Conservation (phyloP, 2,797 vertebrate genomes). For the Sebastes dallii region DNA sequence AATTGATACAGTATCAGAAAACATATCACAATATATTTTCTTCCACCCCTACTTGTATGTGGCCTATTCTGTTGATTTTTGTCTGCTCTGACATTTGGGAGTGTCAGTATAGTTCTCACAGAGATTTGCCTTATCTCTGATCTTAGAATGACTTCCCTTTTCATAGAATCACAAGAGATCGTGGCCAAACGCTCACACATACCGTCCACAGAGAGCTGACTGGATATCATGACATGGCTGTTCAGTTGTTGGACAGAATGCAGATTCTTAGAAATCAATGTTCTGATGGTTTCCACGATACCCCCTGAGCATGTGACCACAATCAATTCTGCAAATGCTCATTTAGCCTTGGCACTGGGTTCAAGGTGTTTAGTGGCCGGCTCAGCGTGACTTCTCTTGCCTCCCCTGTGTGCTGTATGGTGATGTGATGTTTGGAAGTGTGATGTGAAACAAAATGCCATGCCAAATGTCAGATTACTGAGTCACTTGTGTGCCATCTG, state of each 20-base stretch:
- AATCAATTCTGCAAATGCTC: slow-evolving; percentile 42
- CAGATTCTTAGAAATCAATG: slow-evolving; percentile 39
- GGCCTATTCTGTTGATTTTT: background rate
- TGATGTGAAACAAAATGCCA: slow-evolving; percentile 74
- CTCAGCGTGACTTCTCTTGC: slow-evolving; percentile 10
- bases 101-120: slow-evolving; percentile 23
- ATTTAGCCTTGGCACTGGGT: slow-evolving; percentile 49
- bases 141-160: background rate
- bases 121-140: slow-evolving; percentile 2
- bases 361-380: slow-evolving; percentile 44
- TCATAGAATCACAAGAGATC: background rate
- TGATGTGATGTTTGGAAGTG: slow-evolving; percentile 57
- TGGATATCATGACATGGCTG: background rate
- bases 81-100: slow-evolving; percentile 16
- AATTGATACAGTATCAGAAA: too few relatives aligned
- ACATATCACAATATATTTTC: too few relatives aligned
- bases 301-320: background rate
- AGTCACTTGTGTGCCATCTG: slow-evolving; percentile 83
- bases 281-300: slow-evolving; percentile 25
- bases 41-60: too few relatives aligned
- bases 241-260: slow-evolving; percentile 36
- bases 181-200: slow-evolving; percentile 2
- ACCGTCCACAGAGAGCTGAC: background rate
- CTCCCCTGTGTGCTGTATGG: slow-evolving; percentile 28
- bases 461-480: slow-evolving; percentile 82